Percentiles rank a stretch among this genome's conserved stretches.
phyloP scores from a whole-genome alignment of 2,797 vertebrate genomes.

The Somateria mollissima region DNA sequence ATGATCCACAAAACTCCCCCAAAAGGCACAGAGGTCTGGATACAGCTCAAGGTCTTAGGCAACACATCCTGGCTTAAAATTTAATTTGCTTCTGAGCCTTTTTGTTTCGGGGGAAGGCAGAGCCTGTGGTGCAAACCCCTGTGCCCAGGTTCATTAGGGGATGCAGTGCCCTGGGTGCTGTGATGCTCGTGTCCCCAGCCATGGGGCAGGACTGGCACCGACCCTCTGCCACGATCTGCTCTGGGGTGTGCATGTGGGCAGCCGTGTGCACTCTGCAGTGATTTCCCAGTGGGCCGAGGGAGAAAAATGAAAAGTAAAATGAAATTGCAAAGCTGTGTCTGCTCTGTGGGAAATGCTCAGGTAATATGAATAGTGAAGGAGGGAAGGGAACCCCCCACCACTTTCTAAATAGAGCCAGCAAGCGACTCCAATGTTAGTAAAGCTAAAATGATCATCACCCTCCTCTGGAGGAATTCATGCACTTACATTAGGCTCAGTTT shows the following conservation, averaged over 20 bases:
- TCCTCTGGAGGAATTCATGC: conserved; percentile 7
- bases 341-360: conserved; percentile 38
- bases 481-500: neutral
- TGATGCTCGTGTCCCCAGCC: too few species aligned
- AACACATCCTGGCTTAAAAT: neutral
- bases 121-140: fast-evolving
- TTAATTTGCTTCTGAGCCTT: neutral
- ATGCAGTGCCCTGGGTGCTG: neutral
- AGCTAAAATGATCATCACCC: conserved; percentile 13
- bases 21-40: neutral
- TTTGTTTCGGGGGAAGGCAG: neutral
- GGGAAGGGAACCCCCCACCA: neutral
- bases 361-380: conserved; percentile 39
- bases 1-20: neutral
- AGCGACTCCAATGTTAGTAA: neutral
- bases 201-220: neutral
- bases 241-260: fast-evolving
- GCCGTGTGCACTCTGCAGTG: neutral
- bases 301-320: conserved; percentile 26
- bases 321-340: neutral
- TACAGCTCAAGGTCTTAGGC: neutral
- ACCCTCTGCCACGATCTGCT: fast-evolving
- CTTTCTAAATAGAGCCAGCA: conserved; percentile 58
- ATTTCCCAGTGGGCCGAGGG: conserved; percentile 24
- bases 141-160: fast-evolving